A percentile compares a stretch with the other conserved stretches of the same genome.
These are phyloP conservation scores for Tylochromis polylepis DNA, from an alignment of 2,113 vertebrate genomes.

Conservation along the genomic window DNA sequence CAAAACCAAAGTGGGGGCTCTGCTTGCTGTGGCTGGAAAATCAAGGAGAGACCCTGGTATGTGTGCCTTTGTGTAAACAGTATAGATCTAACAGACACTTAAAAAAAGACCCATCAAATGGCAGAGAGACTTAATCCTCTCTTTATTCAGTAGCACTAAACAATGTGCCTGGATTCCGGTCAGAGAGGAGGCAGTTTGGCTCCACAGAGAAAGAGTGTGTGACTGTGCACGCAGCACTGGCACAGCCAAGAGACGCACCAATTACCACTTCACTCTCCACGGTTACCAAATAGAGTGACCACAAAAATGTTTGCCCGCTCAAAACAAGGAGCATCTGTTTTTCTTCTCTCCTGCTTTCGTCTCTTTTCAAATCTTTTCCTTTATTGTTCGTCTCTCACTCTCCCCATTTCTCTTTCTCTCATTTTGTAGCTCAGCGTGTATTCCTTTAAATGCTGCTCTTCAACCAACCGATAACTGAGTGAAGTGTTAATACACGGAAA, in stretches of 20 bases:
- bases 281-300: slow-evolving; percentile 57
- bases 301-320: slow-evolving; percentile 60
- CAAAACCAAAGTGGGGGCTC: not conserved
- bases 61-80: slow-evolving; percentile 40
- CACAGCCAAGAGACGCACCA: slow-evolving; percentile 28
- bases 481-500: not conserved
- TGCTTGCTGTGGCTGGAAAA: not conserved
- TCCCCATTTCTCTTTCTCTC: not conserved
- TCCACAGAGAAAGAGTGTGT: slow-evolving; percentile 38
- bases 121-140: slow-evolving; percentile 49
- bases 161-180: slow-evolving; percentile 21
- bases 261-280: slow-evolving; percentile 59
- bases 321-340: slow-evolving; percentile 50
- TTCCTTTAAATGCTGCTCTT: not conserved
- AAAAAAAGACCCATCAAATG: slow-evolving; percentile 42
- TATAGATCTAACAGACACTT: slow-evolving; percentile 43
- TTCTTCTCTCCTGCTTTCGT: not conserved
- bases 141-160: slow-evolving; percentile 50
- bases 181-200: slow-evolving; percentile 17
- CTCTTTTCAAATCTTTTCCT: slow-evolving; percentile 7
- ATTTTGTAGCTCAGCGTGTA: not conserved
- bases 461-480: not conserved
- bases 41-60: slow-evolving; percentile 21
- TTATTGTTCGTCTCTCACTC: not conserved
- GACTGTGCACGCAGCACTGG: slow-evolving; percentile 28